phyloP scores from a whole-genome alignment of 2,113 vertebrate species.

The Leucopsar rothschildi region DNA sequence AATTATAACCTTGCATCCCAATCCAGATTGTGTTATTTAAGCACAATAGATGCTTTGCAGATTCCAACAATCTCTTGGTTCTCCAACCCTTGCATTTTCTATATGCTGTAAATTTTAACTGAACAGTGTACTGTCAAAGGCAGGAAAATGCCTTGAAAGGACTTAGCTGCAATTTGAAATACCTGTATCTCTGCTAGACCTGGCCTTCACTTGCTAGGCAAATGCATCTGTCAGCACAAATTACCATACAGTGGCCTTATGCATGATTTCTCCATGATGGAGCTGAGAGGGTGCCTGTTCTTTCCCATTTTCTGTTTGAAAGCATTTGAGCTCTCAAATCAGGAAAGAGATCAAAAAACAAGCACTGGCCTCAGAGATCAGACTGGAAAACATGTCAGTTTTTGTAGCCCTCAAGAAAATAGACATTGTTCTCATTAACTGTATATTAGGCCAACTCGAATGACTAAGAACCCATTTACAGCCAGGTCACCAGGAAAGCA shows the following conservation, averaged over 20 bases:
- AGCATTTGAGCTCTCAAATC: background rate
- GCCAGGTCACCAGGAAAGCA: background rate
- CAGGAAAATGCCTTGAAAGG: background rate
- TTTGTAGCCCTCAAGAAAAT: background rate
- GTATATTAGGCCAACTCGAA: background rate
- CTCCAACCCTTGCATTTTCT: background rate
- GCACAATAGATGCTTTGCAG: background rate
- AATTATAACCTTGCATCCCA: background rate
- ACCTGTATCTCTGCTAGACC: background rate
- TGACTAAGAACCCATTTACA: background rate
- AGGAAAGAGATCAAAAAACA: background rate
- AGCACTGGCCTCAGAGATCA: background rate
- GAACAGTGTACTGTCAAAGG: background rate
- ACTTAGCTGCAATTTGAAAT: background rate
- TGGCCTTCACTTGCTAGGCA: background rate
- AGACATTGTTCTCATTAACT: background rate
- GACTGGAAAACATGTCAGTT: background rate
- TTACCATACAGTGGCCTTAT: background rate
- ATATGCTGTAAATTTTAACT: background rate
- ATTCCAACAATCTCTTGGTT: background rate
- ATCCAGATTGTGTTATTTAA: background rate
- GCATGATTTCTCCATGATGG: background rate
- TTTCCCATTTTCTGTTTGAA: background rate
- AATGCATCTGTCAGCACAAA: background rate
- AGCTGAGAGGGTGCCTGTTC: background rate